Percentiles rank a stretch among this genome's conserved stretches.
These are phyloP conservation scores for Oxytorus armatus DNA, from an alignment of 2,888 invertebrate genomes.

Conservation along the genomic window DNA sequence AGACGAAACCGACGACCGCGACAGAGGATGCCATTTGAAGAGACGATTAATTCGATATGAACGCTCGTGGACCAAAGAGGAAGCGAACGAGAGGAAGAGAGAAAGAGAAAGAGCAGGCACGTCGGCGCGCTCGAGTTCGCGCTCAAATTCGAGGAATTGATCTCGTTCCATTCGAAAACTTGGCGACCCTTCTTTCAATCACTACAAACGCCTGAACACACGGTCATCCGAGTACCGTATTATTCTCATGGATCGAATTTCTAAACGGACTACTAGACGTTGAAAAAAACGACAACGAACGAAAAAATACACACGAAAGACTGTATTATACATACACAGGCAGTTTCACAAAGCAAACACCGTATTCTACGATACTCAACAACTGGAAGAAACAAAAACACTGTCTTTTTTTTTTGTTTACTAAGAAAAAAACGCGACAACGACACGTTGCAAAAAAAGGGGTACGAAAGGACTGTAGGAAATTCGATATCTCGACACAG, in stretches of 20 bases:
- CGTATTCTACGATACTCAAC: background rate
- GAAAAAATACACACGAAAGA: constrained; percentile 18
- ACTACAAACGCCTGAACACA: constrained; percentile 9
- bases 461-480: background rate
- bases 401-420: background rate
- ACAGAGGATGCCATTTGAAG: constrained; percentile 50
- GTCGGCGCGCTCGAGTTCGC: constrained; percentile 57
- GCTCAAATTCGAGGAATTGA: constrained; percentile 68
- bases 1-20: constrained; percentile 57
- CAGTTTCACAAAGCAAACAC: too few relatives aligned
- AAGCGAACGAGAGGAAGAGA: constrained; percentile 35
- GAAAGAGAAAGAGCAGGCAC: background rate
- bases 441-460: background rate
- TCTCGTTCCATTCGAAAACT: constrained; percentile 43
- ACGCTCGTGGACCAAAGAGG: constrained; percentile 30
- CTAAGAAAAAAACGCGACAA: too few relatives aligned
- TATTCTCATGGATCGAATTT: constrained; percentile 72
- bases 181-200: constrained; percentile 5
- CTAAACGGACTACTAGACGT: constrained; percentile 61
- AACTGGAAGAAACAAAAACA: background rate
- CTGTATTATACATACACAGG: background rate
- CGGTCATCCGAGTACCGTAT: constrained; percentile 63
- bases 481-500: constrained; percentile 8
- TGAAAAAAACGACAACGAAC: background rate
- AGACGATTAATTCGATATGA: constrained; percentile 65